Evolutionary conservation across 2,888 invertebrate genomes (phyloP), one percentile per base, ranked within the genome.

Genomic region (Phorcus lineatus): DNA sequence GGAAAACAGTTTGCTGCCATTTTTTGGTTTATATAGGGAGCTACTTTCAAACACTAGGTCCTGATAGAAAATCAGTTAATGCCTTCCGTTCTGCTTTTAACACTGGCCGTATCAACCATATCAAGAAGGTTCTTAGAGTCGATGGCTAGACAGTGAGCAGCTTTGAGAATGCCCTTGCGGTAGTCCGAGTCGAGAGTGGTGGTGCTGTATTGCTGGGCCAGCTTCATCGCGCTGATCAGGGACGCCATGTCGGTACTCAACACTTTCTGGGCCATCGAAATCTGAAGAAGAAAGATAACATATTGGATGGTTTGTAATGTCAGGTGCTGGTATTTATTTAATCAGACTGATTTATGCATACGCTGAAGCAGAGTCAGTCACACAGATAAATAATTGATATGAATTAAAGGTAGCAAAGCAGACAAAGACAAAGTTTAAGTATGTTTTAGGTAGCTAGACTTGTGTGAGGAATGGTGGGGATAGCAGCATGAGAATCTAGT

Each of bases 241-340:
- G 97, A 97, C 11, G 96, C 96, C 99, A 99, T 99, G 93, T 99
- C 98, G 92, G 98, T 98, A 91, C 97, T 97, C 31, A 99, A 95
- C 82, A 98, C 98, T 92, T 98, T 97, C 92, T 98, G 98, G 0
- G 98, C 98, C 97, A 98, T 97, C 94, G 97, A 97, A 86, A 98
- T 97, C 97, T 96, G 93, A 1, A 40, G 36, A 11, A 40, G 0
- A 22, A 74, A 4, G 11, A 47, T 1, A 57, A 57, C 1, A 57
- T 57, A 57, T 57, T 4, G 6, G 6, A 57, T 11, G 57, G n/a
- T 57, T 57, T 7, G 22, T 57, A 1, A 57, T 24, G 6, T 24
- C 57, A 57, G 19, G 6, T 11, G 4, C 11, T 36, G 36, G 36
- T 36, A 36, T 36, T 36, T 2, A 36, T 36, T 36, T 4, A 36